A percentile compares a stretch with the other conserved stretches of the same genome.
Evolutionary conservation across 37 sponge, comb jelly and placozoan species (phyloP).

Genomic region (Halisarca cf. caerulea): DNA sequence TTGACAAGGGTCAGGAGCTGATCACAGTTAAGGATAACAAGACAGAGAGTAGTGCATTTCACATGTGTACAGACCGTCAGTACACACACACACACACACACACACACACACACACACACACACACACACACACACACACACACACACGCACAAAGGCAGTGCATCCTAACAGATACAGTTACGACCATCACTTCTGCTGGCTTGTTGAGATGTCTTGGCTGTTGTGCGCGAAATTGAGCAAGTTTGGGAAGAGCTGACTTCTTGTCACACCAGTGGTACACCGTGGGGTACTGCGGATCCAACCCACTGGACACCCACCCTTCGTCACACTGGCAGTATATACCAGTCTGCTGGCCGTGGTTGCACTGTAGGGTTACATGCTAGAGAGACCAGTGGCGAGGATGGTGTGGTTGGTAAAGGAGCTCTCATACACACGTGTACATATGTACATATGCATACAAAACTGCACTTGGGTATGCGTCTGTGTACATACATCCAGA

Average conservation of each 20-base stretch:
- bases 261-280: conserved; percentile 73
- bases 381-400: background rate
- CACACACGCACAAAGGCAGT: too few species aligned
- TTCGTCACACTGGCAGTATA: conserved; percentile 67
- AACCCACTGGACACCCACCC: conserved; percentile 77
- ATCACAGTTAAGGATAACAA: background rate
- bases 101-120: too few species aligned
- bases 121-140: too few species aligned
- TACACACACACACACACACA: too few species aligned
- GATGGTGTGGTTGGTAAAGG: too few species aligned
- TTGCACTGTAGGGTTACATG: conserved; percentile 50
- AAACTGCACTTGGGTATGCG: too few species aligned
- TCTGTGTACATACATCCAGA: too few species aligned
- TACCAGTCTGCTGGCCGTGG: conserved; percentile 57
- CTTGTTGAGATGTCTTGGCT: conserved; percentile 39
- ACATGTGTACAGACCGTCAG: too few species aligned
- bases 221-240: background rate
- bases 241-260: background rate
- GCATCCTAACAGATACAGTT: conserved; percentile 33
- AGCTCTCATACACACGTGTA: too few species aligned
- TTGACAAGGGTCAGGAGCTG: conserved; percentile 5
- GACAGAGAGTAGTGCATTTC: background rate
- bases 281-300: conserved; percentile 25
- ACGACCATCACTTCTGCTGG: conserved; percentile 23
- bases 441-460: too few species aligned